phyloP scores from a whole-genome alignment of 1,140 invertebrate species.

The Sesamia nonagrioides region DNA sequence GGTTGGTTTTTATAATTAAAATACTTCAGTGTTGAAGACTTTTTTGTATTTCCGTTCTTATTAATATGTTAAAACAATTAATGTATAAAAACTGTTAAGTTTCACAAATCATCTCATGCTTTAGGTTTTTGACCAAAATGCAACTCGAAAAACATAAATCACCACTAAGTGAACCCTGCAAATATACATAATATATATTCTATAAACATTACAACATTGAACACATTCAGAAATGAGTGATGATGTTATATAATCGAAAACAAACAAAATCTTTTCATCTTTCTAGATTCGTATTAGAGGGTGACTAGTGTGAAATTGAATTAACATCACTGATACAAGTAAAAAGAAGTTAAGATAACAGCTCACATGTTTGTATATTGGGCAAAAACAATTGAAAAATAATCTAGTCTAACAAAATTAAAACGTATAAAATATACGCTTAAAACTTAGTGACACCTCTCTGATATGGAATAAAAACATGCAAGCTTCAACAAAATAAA shows the following conservation, averaged over 20 bases:
- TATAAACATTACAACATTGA: conserved; percentile 60
- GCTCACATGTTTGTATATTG: conserved; percentile 46
- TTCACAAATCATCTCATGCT: conserved; percentile 74
- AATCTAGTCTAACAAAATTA: conserved; percentile 14
- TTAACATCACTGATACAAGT: conserved; percentile 30
- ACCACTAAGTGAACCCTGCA: conserved; percentile 59
- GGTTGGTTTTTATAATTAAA: conserved; percentile 37
- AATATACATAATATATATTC: conserved; percentile 57
- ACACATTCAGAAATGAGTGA: conserved; percentile 50
- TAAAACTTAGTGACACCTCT: conserved; percentile 8
- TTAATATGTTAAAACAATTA: conserved; percentile 74
- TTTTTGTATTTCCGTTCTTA: conserved; percentile 78
- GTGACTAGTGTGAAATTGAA: conserved; percentile 11
- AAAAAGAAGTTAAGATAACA: conserved; percentile 8
- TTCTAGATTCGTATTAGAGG: not conserved
- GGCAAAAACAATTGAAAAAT: conserved; percentile 23
- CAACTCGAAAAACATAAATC: conserved; percentile 73
- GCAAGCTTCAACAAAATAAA: conserved; percentile 46
- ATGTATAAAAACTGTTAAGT: conserved; percentile 79
- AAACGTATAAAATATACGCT: conserved; percentile 12
- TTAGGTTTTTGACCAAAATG: conserved; percentile 68
- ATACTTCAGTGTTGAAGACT: conserved; percentile 65
- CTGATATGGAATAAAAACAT: conserved; percentile 44
- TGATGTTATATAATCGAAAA: conserved; percentile 55
- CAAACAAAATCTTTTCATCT: conserved; percentile 48